Conservation (phyloP, 2,888 invertebrate species). For the Ornithoptera priamus region DNA sequence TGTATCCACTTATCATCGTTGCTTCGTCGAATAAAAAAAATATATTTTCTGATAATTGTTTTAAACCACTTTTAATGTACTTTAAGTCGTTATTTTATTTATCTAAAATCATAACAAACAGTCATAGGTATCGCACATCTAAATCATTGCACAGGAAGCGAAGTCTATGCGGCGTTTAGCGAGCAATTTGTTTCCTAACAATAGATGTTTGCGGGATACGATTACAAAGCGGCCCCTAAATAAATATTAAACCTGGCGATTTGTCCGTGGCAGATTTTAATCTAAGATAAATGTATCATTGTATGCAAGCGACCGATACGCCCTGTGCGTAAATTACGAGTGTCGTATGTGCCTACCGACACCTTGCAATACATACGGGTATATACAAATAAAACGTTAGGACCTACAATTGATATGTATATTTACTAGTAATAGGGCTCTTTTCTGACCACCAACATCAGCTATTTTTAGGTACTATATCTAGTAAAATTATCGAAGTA, state of each 20-base stretch:
- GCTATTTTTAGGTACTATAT: too few species aligned
- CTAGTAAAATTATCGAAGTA: too few species aligned
- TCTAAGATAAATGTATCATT: constrained; percentile 64
- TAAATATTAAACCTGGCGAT: constrained; percentile 51
- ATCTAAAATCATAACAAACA: background rate
- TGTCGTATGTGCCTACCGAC: constrained; percentile 37
- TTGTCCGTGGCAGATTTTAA: constrained; percentile 66
- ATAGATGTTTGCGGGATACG: constrained; percentile 37
- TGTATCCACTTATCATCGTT: too few species aligned
- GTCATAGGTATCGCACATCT: background rate
- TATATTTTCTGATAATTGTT: too few species aligned
- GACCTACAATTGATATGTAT: background rate
- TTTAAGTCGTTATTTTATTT: background rate
- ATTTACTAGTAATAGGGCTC: too few species aligned
- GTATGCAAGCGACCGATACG: constrained; percentile 40
- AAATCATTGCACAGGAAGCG: constrained; percentile 22
- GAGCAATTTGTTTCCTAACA: constrained; percentile 34
- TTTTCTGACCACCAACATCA: too few species aligned
- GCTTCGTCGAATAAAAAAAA: too few species aligned
- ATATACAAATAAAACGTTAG: background rate
- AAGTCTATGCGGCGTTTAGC: constrained; percentile 15
- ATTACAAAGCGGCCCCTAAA: constrained; percentile 35
- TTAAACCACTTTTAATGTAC: background rate
- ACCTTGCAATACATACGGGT: constrained; percentile 19
- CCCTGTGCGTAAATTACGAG: constrained; percentile 46